Base-by-base conservation (phyloP, 2,888 invertebrate species). In the Drosophila neotestacea region DNA sequence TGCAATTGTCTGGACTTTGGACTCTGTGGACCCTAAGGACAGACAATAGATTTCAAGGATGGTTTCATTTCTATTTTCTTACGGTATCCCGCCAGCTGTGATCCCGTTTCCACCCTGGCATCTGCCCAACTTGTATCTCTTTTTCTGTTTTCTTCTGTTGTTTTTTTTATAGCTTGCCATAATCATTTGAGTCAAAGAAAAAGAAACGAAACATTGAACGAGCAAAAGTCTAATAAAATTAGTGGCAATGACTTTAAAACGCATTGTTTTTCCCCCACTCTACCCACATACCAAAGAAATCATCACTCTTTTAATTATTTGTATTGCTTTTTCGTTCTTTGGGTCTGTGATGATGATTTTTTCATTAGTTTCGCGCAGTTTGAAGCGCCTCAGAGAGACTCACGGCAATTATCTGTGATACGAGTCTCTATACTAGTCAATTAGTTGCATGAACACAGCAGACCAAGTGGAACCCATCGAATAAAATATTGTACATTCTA, bases 31-130 rank as follows among this genome's bases (percentile, higher is more conserved):
- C 56, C 66, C 51, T 56, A 41, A 72, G 66, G 83, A 76, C 78
- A 84, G 75, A 86, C 79, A 81, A 81, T 81, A 79, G 88, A 87
- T 87, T 87, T 85, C 88, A 85, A 88, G 85, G 76, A 88, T 85
- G 88, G 84, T 85, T 83, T 83, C 86, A 71, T 79, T 79, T 77
- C 62, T 52, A 52, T 79, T 79, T 71, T 62, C 66, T 58, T 66
- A 58, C 72, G 22, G 44, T 60, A 58, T 50, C 42, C 41, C 38
- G 46, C 51, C 78, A 74, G 75, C 79, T 78, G 78, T 54, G 74
- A 32, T 51, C 39, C 50, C 50, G 47, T 11, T 36, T 36, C 11
- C 54, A 62, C 71, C 50, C 51, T 22, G 27, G 13, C 63, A 59
- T 28, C 54, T 58, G 38, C 34, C 70, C 71, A 52, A 46, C 34